Base-by-base conservation (phyloP, 2,888 invertebrate genomes). In the Drosophila macrospina region DNA sequence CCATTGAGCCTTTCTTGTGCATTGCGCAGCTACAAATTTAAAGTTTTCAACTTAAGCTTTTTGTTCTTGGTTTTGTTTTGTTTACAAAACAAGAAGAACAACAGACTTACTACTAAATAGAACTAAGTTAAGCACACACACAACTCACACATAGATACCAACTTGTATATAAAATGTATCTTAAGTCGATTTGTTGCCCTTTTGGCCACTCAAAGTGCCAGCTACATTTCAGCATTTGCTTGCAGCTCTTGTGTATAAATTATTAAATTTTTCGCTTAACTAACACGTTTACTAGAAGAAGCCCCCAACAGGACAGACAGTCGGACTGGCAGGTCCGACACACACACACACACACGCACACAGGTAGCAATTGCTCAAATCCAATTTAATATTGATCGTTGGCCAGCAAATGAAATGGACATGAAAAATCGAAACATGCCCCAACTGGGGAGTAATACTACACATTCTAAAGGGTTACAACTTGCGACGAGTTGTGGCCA, bases 321-420 rank as follows among this genome's bases (percentile, higher is more conserved):
- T 15, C n/a, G 39, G 5, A 28, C 41, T 44, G 34, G 42, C 44
- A 66, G 56, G 32, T 52, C 48, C 37, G 41, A 39, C 30, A 68
- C 13, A 51, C 50, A 15, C 20, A 48, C 34, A 32, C 48, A 48
- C 13, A 24, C 24, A 36, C 16, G 34, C 24, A 16, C 11, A 41
- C 41, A 41, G 52, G 42, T 47, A 69, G 71, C 83, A 69, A 80
- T 86, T 78, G 76, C 60, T 85, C 67, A 79, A 89, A 81, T 79
- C 77, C 73, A 79, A 88, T 88, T 88, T 72, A 74, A 67, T 89
- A 89, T 86, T 89, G 85, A 86, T 86, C 74, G 80, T 50, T 67
- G 64, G 47, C 13, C 64, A 55, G 62, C 36, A 65, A 68, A 57
- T 59, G 70, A 66, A 57, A 74, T 62, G 73, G 69, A 69, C 71